A percentile compares a stretch with the other conserved stretches of the same genome.
Conservation (phyloP, 1,140 invertebrate genomes). For the Monochamus saltuarius region DNA sequence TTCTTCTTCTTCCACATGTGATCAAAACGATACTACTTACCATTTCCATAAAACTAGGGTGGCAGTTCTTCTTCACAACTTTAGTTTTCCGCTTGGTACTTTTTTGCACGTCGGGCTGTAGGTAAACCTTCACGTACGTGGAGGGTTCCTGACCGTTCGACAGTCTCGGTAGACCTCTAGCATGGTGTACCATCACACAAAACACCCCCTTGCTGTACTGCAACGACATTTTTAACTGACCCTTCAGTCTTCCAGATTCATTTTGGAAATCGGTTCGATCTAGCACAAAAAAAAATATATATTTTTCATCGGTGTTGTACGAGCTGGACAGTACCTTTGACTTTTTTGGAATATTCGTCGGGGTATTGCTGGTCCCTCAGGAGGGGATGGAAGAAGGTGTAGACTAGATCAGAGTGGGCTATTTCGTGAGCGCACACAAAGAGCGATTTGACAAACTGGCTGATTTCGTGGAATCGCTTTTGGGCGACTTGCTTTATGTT, state of each 20-base stretch:
- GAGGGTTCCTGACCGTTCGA: slow-evolving; percentile 78
- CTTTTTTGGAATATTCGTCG: slow-evolving; percentile 61
- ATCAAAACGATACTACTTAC: slow-evolving; percentile 56
- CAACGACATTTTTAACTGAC: slow-evolving; percentile 68
- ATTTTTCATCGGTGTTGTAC: background rate
- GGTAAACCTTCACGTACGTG: slow-evolving; percentile 92
- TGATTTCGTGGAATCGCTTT: slow-evolving; percentile 81
- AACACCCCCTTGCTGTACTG: slow-evolving; percentile 80
- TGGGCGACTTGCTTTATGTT: slow-evolving; percentile 95
- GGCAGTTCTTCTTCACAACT: slow-evolving; percentile 85
- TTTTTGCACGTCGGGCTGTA: slow-evolving; percentile 85
- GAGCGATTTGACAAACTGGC: slow-evolving; percentile 82
- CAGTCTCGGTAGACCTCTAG: slow-evolving; percentile 75
- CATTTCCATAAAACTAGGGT: slow-evolving; percentile 98
- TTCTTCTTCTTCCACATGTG: background rate
- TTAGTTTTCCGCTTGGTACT: slow-evolving; percentile 94
- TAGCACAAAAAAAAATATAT: slow-evolving; percentile 12
- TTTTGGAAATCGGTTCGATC: slow-evolving; percentile 27
- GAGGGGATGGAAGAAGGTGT: slow-evolving; percentile 97
- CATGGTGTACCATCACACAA: slow-evolving; percentile 86
- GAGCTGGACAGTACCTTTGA: slow-evolving; percentile 59
- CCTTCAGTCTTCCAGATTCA: slow-evolving; percentile 45
- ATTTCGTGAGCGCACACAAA: slow-evolving; percentile 91
- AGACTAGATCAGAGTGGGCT: slow-evolving; percentile 92
- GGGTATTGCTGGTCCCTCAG: slow-evolving; percentile 86